A percentile compares a stretch with the other conserved stretches of the same genome.
Evolutionary conservation across 2,113 vertebrate genomes (phyloP).

Genomic region (Sitta europaea): DNA sequence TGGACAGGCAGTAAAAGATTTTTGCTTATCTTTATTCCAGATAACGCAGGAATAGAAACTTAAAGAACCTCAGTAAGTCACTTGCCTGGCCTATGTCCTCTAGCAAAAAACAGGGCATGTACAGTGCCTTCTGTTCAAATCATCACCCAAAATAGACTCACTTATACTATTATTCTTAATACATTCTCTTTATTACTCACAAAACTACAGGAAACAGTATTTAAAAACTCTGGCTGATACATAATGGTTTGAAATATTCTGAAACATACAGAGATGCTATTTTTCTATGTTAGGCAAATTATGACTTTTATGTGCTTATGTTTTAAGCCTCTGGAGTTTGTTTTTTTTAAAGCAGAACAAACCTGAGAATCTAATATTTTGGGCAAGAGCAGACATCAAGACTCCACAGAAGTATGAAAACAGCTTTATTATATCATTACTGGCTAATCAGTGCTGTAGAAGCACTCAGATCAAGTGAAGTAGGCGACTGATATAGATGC

Average conservation of each 20-base stretch:
- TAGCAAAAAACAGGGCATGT: not conserved
- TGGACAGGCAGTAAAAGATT: not conserved
- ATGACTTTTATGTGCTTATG: not conserved
- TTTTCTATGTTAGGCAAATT: not conserved
- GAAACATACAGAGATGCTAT: not conserved
- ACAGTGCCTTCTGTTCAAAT: not conserved
- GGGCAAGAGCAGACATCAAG: slow-evolving; percentile 27
- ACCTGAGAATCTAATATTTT: slow-evolving; percentile 38
- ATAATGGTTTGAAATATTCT: not conserved
- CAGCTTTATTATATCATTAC: slow-evolving; percentile 24
- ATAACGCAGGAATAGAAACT: not conserved
- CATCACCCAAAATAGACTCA: not conserved
- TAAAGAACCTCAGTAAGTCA: not conserved
- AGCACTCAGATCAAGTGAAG: slow-evolving; percentile 35
- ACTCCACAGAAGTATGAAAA: slow-evolving; percentile 19
- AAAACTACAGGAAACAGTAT: not conserved
- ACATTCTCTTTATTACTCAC: not conserved
- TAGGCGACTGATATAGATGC: not conserved
- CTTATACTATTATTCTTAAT: not conserved
- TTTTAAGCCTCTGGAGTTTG: not conserved
- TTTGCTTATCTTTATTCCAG: not conserved
- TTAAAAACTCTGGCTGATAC: not conserved
- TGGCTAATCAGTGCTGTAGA: slow-evolving; percentile 13
- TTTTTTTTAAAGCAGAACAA: not conserved
- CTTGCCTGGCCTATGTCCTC: not conserved